phyloP scores from a whole-genome alignment of 2,113 vertebrate species.

The Siniperca chuatsi region DNA sequence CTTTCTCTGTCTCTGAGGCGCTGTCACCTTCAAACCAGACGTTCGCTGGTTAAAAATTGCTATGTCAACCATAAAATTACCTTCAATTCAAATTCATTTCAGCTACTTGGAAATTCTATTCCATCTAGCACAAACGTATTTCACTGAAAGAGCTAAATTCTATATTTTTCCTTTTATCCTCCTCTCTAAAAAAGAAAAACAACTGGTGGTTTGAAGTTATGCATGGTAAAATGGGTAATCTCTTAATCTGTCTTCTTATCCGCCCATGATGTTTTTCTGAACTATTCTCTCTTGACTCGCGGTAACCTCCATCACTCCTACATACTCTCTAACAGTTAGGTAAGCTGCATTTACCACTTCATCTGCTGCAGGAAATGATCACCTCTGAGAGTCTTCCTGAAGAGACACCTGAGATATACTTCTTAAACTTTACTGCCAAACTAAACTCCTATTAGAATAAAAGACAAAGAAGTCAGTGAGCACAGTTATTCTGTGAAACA shows the following conservation, averaged over 20 bases:
- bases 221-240: constrained; percentile 42
- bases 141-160: constrained; percentile 40
- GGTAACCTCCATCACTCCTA: constrained; percentile 63
- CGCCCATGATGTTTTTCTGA: constrained; percentile 55
- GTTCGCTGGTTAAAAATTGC: constrained; percentile 49
- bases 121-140: constrained; percentile 29
- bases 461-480: background rate
- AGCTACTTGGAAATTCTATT: constrained; percentile 56
- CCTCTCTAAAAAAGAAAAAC: constrained; percentile 8
- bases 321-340: constrained; percentile 34
- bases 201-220: constrained; percentile 32
- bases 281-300: constrained; percentile 53
- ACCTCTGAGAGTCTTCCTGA: constrained; percentile 39
- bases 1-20: background rate
- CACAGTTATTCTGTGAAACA: constrained; percentile 19
- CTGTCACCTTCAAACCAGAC: constrained; percentile 43
- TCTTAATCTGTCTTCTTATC: constrained; percentile 54
- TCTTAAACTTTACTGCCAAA: constrained; percentile 31
- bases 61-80: constrained; percentile 75
- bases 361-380: constrained; percentile 53
- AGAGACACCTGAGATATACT: constrained; percentile 33
- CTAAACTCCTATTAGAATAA: constrained; percentile 34
- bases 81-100: constrained; percentile 65
- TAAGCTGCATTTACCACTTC: constrained; percentile 55
- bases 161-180: constrained; percentile 27